Evolutionary conservation across 1,140 invertebrate species (phyloP).

Genomic region (Meloidogyne chitwoodi): DNA sequence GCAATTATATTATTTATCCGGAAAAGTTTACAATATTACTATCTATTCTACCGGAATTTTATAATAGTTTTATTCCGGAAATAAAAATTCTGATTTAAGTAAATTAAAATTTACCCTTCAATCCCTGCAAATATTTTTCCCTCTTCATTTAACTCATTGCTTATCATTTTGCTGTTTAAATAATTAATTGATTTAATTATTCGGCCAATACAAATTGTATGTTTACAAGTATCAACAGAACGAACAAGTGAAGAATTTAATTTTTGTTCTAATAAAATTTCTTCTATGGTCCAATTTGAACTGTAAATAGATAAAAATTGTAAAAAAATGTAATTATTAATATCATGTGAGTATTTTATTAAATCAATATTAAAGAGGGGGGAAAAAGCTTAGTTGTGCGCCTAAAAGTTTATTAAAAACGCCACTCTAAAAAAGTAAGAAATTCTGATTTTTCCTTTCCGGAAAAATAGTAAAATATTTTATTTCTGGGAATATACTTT

Average conservation of each 20-base stretch:
- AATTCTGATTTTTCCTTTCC: no score
- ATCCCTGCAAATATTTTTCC: slow-evolving; percentile 28
- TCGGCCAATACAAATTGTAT: slow-evolving; percentile 30
- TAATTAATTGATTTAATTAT: slow-evolving; percentile 11
- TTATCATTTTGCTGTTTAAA: background rate
- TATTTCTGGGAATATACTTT: background rate
- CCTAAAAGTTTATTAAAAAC: background rate
- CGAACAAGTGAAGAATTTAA: slow-evolving; percentile 25
- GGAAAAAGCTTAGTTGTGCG: background rate
- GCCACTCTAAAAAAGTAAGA: no score
- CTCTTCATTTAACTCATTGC: background rate
- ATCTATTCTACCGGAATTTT: no score
- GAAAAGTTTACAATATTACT: background rate
- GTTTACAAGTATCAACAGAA: slow-evolving; percentile 31
- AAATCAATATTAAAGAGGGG: background rate
- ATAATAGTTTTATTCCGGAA: background rate
- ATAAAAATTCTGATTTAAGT: background rate
- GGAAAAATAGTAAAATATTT: no score
- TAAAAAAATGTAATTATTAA: slow-evolving; percentile 9
- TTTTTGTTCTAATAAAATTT: slow-evolving; percentile 8
- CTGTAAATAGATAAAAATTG: slow-evolving; percentile 10
- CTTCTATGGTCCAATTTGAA: slow-evolving; percentile 36
- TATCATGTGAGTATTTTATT: slow-evolving; percentile 3
- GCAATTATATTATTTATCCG: background rate
- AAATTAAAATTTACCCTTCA: slow-evolving; percentile 38